Conservation (phyloP, 2,797 vertebrate genomes). For the Vireo griseus region DNA sequence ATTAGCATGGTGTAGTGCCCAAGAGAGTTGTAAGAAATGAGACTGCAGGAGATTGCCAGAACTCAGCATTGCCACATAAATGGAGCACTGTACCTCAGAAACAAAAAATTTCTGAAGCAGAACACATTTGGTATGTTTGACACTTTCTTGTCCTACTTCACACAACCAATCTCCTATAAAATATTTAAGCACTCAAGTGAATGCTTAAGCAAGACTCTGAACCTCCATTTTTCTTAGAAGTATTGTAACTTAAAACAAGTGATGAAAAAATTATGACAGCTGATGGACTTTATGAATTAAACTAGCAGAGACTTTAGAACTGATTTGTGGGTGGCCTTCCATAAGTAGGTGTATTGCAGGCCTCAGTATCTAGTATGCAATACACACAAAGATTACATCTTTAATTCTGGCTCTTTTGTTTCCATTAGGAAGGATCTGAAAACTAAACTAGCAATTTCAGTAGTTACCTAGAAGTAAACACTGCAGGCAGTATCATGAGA, state of each 20-base stretch:
- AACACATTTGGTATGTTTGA: neutral
- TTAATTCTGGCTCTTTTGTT: neutral
- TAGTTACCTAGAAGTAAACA: neutral
- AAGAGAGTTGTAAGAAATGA: neutral
- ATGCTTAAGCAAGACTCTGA: neutral
- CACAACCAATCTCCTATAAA: neutral
- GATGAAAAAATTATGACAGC: neutral
- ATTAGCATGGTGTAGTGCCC: neutral
- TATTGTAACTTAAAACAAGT: neutral
- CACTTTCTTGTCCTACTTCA: neutral
- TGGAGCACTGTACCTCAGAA: neutral
- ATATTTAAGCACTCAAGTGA: neutral
- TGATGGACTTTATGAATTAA: neutral
- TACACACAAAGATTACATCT: neutral
- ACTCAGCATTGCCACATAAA: neutral
- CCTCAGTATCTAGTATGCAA: neutral
- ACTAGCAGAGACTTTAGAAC: neutral
- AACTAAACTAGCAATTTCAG: neutral
- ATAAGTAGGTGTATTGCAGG: neutral
- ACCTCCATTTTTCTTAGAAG: neutral
- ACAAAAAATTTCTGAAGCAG: neutral
- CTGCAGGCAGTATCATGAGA: neutral
- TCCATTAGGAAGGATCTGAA: neutral
- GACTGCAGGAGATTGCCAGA: neutral
- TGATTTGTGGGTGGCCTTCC: neutral